Conservation (phyloP, 2,888 invertebrate genomes). For the Phaedon cochleariae region DNA sequence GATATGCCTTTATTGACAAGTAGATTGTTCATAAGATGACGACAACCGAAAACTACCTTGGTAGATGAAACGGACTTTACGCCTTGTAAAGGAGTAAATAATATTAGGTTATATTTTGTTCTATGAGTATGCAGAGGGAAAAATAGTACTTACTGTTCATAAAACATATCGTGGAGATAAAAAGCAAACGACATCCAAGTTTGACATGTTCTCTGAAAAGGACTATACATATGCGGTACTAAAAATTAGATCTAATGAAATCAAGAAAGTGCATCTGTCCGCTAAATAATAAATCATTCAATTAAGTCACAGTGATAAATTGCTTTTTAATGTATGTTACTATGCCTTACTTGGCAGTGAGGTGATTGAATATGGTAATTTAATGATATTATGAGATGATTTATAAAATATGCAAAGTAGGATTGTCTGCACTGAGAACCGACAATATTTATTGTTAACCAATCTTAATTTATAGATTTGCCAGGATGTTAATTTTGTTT, state of each 20-base stretch:
- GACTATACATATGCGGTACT: background rate
- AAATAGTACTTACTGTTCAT: too few species aligned
- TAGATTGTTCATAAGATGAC: too few species aligned
- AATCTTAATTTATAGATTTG: background rate
- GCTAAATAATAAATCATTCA: conserved; percentile 38
- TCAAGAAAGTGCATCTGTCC: conserved; percentile 10
- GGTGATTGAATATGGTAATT: conserved; percentile 41
- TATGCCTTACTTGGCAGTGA: conserved; percentile 31
- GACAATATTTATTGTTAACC: conserved; percentile 3
- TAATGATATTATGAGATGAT: conserved; percentile 19
- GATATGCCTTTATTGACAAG: too few species aligned
- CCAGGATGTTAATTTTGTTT: background rate
- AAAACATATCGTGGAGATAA: too few species aligned
- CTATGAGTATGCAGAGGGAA: too few species aligned
- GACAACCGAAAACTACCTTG: too few species aligned
- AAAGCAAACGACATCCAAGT: too few species aligned
- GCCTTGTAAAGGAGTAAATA: too few species aligned
- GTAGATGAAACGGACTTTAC: too few species aligned
- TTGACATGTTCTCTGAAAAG: too few species aligned
- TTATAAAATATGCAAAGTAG: conserved; percentile 25
- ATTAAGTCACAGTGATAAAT: conserved; percentile 38
- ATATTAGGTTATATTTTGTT: too few species aligned
- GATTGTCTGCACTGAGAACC: conserved; percentile 1
- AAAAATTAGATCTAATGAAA: background rate
- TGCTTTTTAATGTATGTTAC: conserved; percentile 35